Conservation (phyloP, 53 echinoderm and acorn worm species). For the Mesocentrotus franciscanus region DNA sequence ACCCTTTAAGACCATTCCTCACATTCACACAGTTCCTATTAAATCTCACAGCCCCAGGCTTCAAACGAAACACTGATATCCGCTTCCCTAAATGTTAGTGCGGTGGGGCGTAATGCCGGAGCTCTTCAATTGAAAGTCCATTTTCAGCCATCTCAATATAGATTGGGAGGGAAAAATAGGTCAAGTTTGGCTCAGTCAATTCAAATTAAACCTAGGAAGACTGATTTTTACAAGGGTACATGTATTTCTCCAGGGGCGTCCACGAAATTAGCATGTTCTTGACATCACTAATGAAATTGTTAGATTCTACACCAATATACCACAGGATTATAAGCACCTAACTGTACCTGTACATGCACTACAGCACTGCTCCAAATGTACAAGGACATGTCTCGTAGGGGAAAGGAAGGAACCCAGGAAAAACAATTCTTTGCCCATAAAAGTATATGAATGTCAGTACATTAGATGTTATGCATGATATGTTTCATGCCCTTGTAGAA, state of each 20-base stretch:
- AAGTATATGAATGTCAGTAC: too few relatives aligned
- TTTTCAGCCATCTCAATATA: constrained; percentile 8
- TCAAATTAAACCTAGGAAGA: background rate
- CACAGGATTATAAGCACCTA: background rate
- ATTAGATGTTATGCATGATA: too few relatives aligned
- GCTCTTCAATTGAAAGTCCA: constrained; percentile 32
- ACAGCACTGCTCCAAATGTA: background rate
- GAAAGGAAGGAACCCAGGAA: background rate
- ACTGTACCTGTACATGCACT: background rate
- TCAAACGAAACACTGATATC: constrained; percentile 26
- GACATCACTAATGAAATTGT: constrained; percentile 24
- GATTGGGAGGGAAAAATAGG: constrained; percentile 4
- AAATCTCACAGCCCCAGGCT: constrained; percentile 9
- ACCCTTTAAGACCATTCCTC: background rate
- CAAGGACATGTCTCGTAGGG: background rate
- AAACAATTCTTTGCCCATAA: background rate
- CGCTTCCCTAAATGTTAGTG: constrained; percentile 41
- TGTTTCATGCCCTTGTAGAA: too few relatives aligned
- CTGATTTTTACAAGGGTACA: constrained; percentile 16
- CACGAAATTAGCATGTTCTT: constrained; percentile 3
- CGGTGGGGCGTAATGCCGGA: background rate
- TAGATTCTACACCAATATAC: background rate
- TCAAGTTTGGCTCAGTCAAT: constrained; percentile 19
- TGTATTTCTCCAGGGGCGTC: background rate
- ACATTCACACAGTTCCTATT: background rate